A percentile compares a stretch with the other conserved stretches of the same genome.
Conservation (phyloP, 2,888 invertebrate genomes). For the Tenthredo mesomela region DNA sequence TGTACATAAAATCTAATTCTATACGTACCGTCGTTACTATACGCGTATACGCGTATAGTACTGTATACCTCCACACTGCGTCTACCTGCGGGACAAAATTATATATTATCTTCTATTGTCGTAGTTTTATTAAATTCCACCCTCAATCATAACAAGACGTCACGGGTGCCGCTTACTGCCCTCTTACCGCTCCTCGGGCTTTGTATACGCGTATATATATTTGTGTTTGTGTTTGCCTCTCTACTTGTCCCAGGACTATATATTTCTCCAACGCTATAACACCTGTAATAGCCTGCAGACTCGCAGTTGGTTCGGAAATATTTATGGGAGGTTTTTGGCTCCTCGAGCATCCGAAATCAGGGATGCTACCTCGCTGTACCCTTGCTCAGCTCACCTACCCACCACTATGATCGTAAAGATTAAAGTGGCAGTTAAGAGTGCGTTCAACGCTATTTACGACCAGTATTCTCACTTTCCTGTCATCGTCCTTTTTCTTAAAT, state of each 20-base stretch:
- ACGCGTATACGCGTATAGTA: background rate
- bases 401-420: slow-evolving; percentile 43
- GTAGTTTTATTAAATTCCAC: slow-evolving; percentile 51
- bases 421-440: slow-evolving; percentile 44
- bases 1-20: slow-evolving; percentile 52
- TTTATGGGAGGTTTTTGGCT: slow-evolving; percentile 49
- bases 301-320: slow-evolving; percentile 53
- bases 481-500: slow-evolving; percentile 3
- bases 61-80: background rate
- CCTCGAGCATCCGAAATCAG: slow-evolving; percentile 46
- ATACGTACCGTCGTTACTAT: background rate
- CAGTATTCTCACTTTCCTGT: slow-evolving; percentile 14
- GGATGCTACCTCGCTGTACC: background rate
- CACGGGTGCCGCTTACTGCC: slow-evolving; percentile 49
- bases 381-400: background rate
- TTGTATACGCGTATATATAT: slow-evolving; percentile 24
- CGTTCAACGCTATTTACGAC: slow-evolving; percentile 32
- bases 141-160: slow-evolving; percentile 52
- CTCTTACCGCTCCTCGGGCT: slow-evolving; percentile 24
- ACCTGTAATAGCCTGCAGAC: slow-evolving; percentile 53
- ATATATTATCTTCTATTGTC: slow-evolving; percentile 49
- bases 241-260: slow-evolving; percentile 43
- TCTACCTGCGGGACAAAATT: slow-evolving; percentile 34
- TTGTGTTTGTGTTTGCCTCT: slow-evolving; percentile 43
- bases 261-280: slow-evolving; percentile 47